Conservation (phyloP, 2,113 vertebrate genomes). For the Nycticorax nycticorax region DNA sequence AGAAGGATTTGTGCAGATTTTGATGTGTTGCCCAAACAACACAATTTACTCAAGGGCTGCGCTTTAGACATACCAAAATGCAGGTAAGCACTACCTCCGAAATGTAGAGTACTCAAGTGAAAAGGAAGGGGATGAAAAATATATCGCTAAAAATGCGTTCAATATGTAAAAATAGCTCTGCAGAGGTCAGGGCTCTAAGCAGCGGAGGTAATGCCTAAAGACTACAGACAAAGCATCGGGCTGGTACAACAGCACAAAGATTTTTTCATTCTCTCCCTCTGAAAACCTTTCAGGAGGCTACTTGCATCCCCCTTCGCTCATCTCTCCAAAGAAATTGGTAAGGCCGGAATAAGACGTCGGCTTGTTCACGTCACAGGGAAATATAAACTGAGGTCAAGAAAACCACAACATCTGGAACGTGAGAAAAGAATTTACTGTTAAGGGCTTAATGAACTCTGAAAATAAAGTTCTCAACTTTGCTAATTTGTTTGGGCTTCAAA, state of each 20-base stretch:
- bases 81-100: slow-evolving; percentile 4
- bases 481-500: slow-evolving; percentile 82
- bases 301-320: neutral
- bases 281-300: neutral
- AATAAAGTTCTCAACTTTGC: slow-evolving; percentile 78
- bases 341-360: neutral
- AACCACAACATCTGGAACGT: slow-evolving; percentile 81
- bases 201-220: neutral
- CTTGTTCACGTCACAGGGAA: slow-evolving; percentile 67
- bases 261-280: neutral
- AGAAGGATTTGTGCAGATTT: slow-evolving; percentile 1
- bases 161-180: slow-evolving; percentile 2
- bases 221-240: neutral
- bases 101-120: neutral
- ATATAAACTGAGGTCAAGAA: slow-evolving; percentile 74
- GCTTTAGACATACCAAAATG: neutral
- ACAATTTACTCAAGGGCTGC: slow-evolving; percentile 17
- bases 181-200: neutral
- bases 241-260: neutral
- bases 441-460: slow-evolving; percentile 80
- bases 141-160: neutral
- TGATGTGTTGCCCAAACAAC: neutral
- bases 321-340: neutral
- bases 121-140: slow-evolving; percentile 41
- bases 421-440: slow-evolving; percentile 79